phyloP scores from a whole-genome alignment of 2,797 vertebrate species.

The Furcifer pardalis region DNA sequence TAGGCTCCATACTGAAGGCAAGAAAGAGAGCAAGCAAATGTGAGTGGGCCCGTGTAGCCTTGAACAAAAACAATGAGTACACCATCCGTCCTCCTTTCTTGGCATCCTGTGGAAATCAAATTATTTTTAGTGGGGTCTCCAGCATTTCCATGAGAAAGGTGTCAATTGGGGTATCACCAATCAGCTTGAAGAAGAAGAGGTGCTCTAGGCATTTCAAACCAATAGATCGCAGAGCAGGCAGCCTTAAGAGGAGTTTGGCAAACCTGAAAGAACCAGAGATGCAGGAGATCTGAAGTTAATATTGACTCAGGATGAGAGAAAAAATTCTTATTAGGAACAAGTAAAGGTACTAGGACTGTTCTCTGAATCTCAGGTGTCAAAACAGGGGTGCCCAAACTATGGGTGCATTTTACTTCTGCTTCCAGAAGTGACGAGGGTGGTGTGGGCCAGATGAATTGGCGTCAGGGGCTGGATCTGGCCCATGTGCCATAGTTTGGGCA shows the following conservation, averaged over 20 bases:
- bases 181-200: constrained; percentile 97
- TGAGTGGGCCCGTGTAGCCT: background rate
- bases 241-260: constrained; percentile 91
- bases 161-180: constrained; percentile 96
- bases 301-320: background rate
- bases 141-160: constrained; percentile 99
- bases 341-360: too few species aligned
- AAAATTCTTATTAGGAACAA: too few species aligned
- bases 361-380: too few species aligned
- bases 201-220: constrained; percentile 96
- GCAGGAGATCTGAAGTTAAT: background rate
- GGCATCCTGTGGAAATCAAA: constrained; percentile 57
- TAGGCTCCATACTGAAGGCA: constrained; percentile 31
- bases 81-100: background rate
- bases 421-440: too few species aligned
- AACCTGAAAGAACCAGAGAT: constrained; percentile 77
- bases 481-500: too few species aligned
- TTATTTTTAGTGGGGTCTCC: constrained; percentile 89
- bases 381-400: too few species aligned
- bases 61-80: background rate
- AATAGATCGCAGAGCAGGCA: constrained; percentile 92
- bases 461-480: too few species aligned
- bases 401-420: too few species aligned
- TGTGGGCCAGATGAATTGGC: too few species aligned
- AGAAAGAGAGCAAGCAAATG: constrained; percentile 34